Evolutionary conservation across 1,140 invertebrate genomes (phyloP).

Genomic region (Drosophila grimshawi): DNA sequence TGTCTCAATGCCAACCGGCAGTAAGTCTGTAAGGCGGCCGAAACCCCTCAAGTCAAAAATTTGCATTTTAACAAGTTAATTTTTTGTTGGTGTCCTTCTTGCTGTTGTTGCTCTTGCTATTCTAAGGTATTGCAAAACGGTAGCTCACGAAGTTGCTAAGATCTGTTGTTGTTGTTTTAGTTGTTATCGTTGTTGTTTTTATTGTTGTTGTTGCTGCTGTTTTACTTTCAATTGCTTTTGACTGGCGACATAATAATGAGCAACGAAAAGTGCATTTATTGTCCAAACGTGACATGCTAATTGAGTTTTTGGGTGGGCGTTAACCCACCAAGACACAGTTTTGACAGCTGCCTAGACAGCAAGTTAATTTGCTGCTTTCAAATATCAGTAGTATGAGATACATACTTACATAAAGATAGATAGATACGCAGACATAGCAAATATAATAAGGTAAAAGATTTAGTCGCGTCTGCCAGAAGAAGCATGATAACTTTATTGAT

Average conservation of each 20-base stretch:
- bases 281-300: constrained; percentile 80
- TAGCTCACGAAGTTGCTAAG: constrained; percentile 73
- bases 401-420: too few species aligned
- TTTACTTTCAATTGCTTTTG: constrained; percentile 77
- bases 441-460: constrained; percentile 61
- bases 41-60: constrained; percentile 69
- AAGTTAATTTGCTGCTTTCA: constrained; percentile 67
- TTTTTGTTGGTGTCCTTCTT: constrained; percentile 43
- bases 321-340: constrained; percentile 56
- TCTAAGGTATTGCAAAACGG: constrained; percentile 70
- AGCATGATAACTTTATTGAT: constrained; percentile 80
- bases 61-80: constrained; percentile 83
- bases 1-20: constrained; percentile 68
- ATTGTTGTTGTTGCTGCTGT: constrained; percentile 27
- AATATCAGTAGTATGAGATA: constrained; percentile 20
- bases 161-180: constrained; percentile 30
- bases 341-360: constrained; percentile 62
- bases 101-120: constrained; percentile 47
- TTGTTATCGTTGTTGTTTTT: constrained; percentile 28
- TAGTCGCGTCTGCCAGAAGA: constrained; percentile 61
- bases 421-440: constrained; percentile 27
- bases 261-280: constrained; percentile 72
- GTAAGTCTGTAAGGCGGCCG: constrained; percentile 54
- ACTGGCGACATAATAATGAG: constrained; percentile 80
- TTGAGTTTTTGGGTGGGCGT: constrained; percentile 76